A percentile compares a stretch with the other conserved stretches of the same genome.
Evolutionary conservation across 2,113 vertebrate species (phyloP).

Genomic region (Lepus americanus): DNA sequence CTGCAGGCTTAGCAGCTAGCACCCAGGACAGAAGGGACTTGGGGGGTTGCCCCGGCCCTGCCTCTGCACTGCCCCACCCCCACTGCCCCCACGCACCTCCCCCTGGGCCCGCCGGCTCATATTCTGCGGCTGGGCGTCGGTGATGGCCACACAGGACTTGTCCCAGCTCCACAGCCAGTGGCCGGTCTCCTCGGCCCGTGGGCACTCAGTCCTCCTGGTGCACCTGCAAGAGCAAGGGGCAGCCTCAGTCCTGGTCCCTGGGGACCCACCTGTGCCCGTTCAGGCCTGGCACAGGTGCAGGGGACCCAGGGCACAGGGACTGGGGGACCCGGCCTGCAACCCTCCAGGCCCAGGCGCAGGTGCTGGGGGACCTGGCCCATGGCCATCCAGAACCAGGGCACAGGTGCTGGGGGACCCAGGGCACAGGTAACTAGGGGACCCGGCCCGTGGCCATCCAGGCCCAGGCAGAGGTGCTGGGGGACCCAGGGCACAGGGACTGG

Average conservation of each 20-base stretch:
- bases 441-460: too few species aligned
- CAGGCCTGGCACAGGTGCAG: too few species aligned
- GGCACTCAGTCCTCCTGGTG: slow-evolving; percentile 91
- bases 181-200: slow-evolving; percentile 86
- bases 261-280: too few species aligned
- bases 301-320: too few species aligned
- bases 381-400: too few species aligned
- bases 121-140: slow-evolving; percentile 90
- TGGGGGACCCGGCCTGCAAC: too few species aligned
- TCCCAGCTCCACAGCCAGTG: slow-evolving; percentile 96
- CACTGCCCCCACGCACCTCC: slow-evolving; percentile 77
- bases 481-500: background rate
- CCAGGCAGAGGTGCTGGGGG: too few species aligned
- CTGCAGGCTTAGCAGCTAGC: too few species aligned
- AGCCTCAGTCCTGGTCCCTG: background rate
- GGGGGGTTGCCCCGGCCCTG: background rate
- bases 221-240: slow-evolving; percentile 84
- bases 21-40: background rate
- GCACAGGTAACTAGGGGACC: too few species aligned
- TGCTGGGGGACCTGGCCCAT: too few species aligned
- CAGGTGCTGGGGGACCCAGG: too few species aligned
- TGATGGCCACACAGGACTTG: slow-evolving; percentile 90
- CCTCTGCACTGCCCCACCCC: fast-evolving
- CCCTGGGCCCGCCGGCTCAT: slow-evolving; percentile 91
- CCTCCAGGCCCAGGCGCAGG: too few species aligned